Conservation (phyloP, 2,797 vertebrate species). For the Pseudochromis fuscus region DNA sequence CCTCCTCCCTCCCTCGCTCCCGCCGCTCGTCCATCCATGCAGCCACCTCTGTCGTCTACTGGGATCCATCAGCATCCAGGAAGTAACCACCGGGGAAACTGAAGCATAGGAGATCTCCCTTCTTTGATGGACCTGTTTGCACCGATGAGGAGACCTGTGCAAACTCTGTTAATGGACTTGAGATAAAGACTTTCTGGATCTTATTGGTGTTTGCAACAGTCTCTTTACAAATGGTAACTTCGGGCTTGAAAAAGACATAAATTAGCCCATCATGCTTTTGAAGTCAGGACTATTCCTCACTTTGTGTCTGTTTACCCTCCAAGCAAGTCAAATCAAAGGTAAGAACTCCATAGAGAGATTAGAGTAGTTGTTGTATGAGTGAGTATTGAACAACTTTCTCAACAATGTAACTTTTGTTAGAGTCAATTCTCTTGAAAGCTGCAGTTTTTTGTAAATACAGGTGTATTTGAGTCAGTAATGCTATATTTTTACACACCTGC, state of each 20-base stretch:
- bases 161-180: slow-evolving; percentile 50
- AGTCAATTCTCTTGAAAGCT: too few species aligned
- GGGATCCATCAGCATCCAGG: slow-evolving; percentile 59
- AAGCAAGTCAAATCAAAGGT: slow-evolving; percentile 92
- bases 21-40: slow-evolving; percentile 56
- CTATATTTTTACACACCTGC: too few species aligned
- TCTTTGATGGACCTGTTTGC: slow-evolving; percentile 20
- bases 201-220: slow-evolving; percentile 38
- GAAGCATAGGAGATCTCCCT: slow-evolving; percentile 25
- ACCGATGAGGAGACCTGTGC: slow-evolving; percentile 43
- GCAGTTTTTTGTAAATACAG: background rate
- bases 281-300: slow-evolving; percentile 88
- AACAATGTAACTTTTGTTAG: background rate
- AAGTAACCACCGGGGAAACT: slow-evolving; percentile 51
- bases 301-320: slow-evolving; percentile 89
- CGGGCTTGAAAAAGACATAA: slow-evolving; percentile 64
- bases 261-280: slow-evolving; percentile 87
- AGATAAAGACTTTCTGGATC: slow-evolving; percentile 63
- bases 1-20: slow-evolving; percentile 33
- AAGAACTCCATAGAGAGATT: slow-evolving; percentile 76
- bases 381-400: background rate
- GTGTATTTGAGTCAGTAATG: too few species aligned
- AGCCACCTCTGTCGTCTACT: slow-evolving; percentile 34
- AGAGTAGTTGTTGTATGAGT: slow-evolving; percentile 6
- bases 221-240: slow-evolving; percentile 74